Evolutionary conservation across 2,888 invertebrate species (phyloP).

Genomic region (Theretra japonica): DNA sequence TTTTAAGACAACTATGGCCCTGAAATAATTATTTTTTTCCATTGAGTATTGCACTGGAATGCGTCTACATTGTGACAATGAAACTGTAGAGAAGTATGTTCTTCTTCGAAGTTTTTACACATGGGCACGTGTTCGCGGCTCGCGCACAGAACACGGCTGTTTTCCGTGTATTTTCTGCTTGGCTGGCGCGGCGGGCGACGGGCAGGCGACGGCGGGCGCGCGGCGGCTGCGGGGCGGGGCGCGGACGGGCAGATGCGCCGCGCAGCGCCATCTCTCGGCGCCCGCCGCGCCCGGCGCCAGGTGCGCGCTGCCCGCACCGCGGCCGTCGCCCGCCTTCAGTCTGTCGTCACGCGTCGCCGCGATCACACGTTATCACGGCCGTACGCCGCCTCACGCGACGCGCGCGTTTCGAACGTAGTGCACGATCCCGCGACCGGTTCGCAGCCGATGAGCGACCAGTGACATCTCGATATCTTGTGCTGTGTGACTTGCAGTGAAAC

Average conservation of each 20-base stretch:
- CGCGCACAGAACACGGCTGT: slow-evolving; percentile 72
- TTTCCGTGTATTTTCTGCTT: slow-evolving; percentile 81
- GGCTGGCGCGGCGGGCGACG: slow-evolving; percentile 56
- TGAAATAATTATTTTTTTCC: neutral
- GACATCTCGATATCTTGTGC: slow-evolving; percentile 78
- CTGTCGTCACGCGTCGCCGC: slow-evolving; percentile 80
- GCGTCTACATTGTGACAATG: slow-evolving; percentile 44
- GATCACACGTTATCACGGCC: slow-evolving; percentile 70
- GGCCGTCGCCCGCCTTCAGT: slow-evolving; percentile 80
- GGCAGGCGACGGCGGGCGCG: slow-evolving; percentile 51
- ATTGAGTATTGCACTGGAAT: slow-evolving; percentile 17
- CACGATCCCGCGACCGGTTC: slow-evolving; percentile 80
- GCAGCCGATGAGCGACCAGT: slow-evolving; percentile 78
- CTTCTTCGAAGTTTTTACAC: slow-evolving; percentile 71
- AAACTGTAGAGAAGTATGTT: slow-evolving; percentile 62
- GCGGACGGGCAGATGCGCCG: slow-evolving; percentile 78
- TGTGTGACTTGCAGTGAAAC: slow-evolving; percentile 82
- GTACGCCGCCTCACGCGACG: slow-evolving; percentile 73
- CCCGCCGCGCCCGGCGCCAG: slow-evolving; percentile 62
- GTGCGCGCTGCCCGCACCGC: slow-evolving; percentile 79
- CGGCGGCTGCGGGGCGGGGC: slow-evolving; percentile 52
- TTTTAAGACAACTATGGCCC: neutral
- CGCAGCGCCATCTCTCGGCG: slow-evolving; percentile 81
- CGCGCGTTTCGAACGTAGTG: slow-evolving; percentile 83
- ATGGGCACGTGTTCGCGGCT: slow-evolving; percentile 79